phyloP scores from a whole-genome alignment of 2,797 vertebrate species.

The Eurystomus glaucurus region DNA sequence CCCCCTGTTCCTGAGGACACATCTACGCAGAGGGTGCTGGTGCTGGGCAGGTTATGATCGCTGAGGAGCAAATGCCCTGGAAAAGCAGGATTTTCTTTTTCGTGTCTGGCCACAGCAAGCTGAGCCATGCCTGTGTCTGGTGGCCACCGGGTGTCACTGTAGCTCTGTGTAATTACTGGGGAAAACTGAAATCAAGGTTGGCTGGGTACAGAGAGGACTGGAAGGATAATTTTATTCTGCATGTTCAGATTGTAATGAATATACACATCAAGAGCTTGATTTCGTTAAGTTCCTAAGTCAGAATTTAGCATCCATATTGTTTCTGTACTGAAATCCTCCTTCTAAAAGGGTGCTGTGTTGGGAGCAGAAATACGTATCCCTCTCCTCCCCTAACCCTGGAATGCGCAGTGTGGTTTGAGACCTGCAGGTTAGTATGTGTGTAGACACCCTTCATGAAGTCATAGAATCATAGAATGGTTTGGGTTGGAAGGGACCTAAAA shows the following conservation, averaged over 20 bases:
- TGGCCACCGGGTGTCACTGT: slow-evolving; percentile 72
- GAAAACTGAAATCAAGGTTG: rapidly evolving
- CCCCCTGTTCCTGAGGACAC: background rate
- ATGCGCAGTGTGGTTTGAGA: background rate
- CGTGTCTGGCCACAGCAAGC: rapidly evolving
- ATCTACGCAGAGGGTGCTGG: background rate
- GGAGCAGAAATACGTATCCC: rapidly evolving
- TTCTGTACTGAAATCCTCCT: background rate
- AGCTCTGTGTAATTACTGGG: background rate
- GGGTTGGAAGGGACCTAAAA: no score
- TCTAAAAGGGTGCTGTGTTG: background rate
- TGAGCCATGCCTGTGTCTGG: background rate
- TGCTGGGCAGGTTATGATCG: rapidly evolving
- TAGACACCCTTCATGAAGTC: rapidly evolving
- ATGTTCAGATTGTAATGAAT: background rate
- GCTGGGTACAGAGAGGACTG: background rate
- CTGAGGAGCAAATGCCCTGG: background rate
- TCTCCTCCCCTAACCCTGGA: background rate
- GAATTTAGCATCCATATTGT: background rate
- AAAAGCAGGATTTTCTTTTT: background rate
- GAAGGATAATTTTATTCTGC: background rate
- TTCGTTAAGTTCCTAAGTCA: rapidly evolving
- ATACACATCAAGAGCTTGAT: rapidly evolving
- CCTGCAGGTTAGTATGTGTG: rapidly evolving
- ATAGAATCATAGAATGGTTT: no score